phyloP scores from a whole-genome alignment of 2,113 vertebrate genomes.

The Chloropsis cyanopogon region DNA sequence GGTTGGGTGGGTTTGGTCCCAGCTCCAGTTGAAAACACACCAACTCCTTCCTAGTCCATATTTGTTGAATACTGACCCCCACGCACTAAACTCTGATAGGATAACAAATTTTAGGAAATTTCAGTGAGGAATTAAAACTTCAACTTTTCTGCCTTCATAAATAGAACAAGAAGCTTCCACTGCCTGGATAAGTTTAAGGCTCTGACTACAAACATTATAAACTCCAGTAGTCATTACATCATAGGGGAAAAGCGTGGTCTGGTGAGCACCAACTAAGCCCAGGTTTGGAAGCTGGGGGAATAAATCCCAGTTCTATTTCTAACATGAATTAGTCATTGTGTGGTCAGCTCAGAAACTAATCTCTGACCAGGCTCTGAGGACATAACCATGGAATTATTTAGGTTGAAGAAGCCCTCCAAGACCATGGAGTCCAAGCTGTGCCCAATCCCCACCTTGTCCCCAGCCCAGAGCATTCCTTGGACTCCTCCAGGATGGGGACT shows the following conservation, averaged over 20 bases:
- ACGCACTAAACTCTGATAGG: rapidly evolving
- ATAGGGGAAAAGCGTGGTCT: rapidly evolving
- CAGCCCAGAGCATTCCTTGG: background rate
- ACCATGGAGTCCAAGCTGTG: background rate
- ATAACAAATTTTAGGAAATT: background rate
- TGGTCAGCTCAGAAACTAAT: background rate
- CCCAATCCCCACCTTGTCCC: no score
- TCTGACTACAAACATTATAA: background rate
- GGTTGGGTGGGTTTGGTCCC: background rate
- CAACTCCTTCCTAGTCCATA: background rate
- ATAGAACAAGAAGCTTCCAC: background rate
- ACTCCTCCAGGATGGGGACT: background rate
- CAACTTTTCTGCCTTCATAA: background rate
- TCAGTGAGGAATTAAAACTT: background rate
- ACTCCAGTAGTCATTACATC: background rate
- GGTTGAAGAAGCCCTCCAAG: background rate
- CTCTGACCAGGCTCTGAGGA: background rate
- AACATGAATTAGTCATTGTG: background rate
- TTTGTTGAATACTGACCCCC: background rate
- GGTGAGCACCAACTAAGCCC: background rate
- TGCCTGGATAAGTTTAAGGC: background rate
- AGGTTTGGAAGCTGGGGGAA: background rate
- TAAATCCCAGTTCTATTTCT: background rate
- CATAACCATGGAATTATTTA: background rate
- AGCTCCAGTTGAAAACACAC: background rate